Conservation (phyloP, 1,140 invertebrate genomes). For the Cyclargus thomasi region DNA sequence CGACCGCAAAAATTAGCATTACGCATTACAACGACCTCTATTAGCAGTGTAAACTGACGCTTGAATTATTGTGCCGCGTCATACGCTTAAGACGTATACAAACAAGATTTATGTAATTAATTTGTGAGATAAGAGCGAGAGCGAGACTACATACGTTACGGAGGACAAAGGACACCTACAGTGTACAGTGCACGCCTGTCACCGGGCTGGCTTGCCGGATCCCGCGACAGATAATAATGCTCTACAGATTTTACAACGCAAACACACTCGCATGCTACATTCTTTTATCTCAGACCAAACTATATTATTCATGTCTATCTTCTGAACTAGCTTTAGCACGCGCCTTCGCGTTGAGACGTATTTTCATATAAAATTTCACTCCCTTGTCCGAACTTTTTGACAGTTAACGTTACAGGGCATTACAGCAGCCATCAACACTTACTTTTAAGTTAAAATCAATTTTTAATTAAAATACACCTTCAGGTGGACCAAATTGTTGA, state of each 20-base stretch:
- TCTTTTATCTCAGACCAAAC: neutral
- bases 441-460: too few species aligned
- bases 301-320: neutral
- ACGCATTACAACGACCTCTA: slow-evolving; percentile 42
- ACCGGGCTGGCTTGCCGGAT: slow-evolving; percentile 20
- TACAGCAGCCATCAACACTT: too few species aligned
- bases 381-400: too few species aligned
- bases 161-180: slow-evolving; percentile 50
- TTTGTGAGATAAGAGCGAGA: slow-evolving; percentile 69
- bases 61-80: slow-evolving; percentile 68
- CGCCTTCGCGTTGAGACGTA: too few species aligned
- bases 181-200: slow-evolving; percentile 21
- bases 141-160: slow-evolving; percentile 56
- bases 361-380: too few species aligned
- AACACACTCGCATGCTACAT: neutral
- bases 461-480: too few species aligned
- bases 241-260: slow-evolving; percentile 9
- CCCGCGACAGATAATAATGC: slow-evolving; percentile 16
- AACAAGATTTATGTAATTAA: slow-evolving; percentile 76
- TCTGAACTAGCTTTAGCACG: too few species aligned
- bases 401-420: too few species aligned
- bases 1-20: slow-evolving; percentile 17
- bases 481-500: too few species aligned
- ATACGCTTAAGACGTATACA: slow-evolving; percentile 73
- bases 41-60: slow-evolving; percentile 64